Evolutionary conservation across 2,888 invertebrate genomes (phyloP).

Genomic region (Listrodromus nycthemerus): DNA sequence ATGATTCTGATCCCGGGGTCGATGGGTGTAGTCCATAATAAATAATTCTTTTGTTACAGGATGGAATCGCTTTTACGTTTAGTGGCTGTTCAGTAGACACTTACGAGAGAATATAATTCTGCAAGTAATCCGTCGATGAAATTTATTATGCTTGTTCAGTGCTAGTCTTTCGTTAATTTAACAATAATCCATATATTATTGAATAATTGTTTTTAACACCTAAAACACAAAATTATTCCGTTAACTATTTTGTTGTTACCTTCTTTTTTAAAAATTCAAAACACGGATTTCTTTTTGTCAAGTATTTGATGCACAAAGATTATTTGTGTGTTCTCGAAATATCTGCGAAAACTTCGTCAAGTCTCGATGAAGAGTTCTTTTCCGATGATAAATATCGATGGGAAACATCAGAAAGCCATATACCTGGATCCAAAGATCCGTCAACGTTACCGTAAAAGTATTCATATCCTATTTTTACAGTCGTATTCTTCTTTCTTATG

Average conservation of each 20-base stretch:
- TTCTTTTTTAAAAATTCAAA: neutral
- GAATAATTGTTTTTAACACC: neutral
- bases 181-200: conserved; percentile 11
- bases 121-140: neutral
- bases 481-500: neutral
- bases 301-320: conserved; percentile 33
- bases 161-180: conserved; percentile 44
- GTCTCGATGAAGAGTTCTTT: too few species aligned
- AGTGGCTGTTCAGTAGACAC: conserved; percentile 87
- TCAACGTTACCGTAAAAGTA: neutral
- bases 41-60: conserved; percentile 85
- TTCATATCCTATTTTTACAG: neutral
- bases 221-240: conserved; percentile 10
- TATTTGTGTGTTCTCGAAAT: neutral
- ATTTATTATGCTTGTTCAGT: conserved; percentile 37
- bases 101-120: conserved; percentile 85
- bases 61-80: conserved; percentile 87
- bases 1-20: neutral
- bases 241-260: neutral
- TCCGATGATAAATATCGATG: too few species aligned
- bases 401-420: neutral
- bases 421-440: neutral
- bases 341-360: neutral
- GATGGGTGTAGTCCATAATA: conserved; percentile 8
- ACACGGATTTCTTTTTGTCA: neutral